Base-by-base conservation (phyloP, 2,888 invertebrate species). In the Platycnemis pennipes region DNA sequence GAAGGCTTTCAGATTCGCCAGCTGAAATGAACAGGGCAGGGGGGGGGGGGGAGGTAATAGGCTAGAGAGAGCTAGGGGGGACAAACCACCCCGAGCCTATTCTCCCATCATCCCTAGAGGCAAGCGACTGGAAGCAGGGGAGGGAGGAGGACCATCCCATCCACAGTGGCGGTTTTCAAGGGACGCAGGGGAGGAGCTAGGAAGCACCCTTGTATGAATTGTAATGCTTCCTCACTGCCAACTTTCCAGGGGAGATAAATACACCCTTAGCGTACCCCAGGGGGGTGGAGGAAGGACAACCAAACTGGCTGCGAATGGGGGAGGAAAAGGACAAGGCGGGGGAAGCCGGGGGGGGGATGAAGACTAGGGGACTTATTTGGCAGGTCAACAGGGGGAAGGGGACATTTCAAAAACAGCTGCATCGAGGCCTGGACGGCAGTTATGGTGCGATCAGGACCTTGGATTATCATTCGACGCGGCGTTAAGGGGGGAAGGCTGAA, bases 231-330 rank as follows among this genome's bases (percentile, higher is more conserved):
- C 37, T 37, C 37, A 37, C 77, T 31, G 31, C 77, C 77, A 31
- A 77, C 77, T 77, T 77, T 37, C 26, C 91, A 42, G n/a, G 26
- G 26, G 91, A 53, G 63, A 91, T 91, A 91, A 91, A 91, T 69
- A 91, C 63, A 44, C 44, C 91, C 91, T n/a, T 63, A 26, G 44
- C 77, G 77, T 77, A 77, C 77, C 77, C 77, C 8, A 37, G 77
- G 77, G 69, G 37, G 77, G 77, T 11, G 37, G 77, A 11, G 63
- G 63, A 26, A n/a, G 26, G 31, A 77, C 5, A 37, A 37, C 77
- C 3, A 77, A 37, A 37, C 77, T 11, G 77, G 77, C 63, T 44
- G 44, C 16, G 69, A 91, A 89, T 89, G 11, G 63, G 42, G 45
- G n/a, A 5, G n/a, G 69, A 16, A 26, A 22, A 16, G 46, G 88